Base-by-base conservation (phyloP, 92 coral and sea anemone genomes). In the Galaxea fascicularis region DNA sequence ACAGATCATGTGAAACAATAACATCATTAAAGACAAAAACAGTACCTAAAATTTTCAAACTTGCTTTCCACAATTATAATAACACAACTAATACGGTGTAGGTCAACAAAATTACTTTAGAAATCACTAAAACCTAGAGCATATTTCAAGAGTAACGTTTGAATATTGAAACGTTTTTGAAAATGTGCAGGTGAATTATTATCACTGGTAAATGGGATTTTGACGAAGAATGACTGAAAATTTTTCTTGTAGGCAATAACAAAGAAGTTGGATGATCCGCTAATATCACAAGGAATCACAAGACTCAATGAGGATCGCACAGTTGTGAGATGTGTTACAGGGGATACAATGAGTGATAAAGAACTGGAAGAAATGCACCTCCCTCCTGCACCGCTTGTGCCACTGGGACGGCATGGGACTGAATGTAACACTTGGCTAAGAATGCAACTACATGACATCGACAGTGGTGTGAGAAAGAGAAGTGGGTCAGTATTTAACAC, bases 331-430 rank as follows among this genome's bases (percentile, higher is more conserved):
- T 97, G 99, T 65, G 58, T 78, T 14, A 95, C 99, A 45, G 99
- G 99, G 16, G 88, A 82, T 27, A 87, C 78, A 47, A 79, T 86
- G 45, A 79, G 88, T 71, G 93, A 93, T 25, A 85, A 83, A 58
- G 94, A 92, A 64, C 73, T 97, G 14, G 96, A 89, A 52, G 91
- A 90, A 46, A 65, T 89, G 44, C 89, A 60, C 59, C 91, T 92
- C n/a, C 99, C 98, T 41, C 90, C 94, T 4, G 68, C 93, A 14
- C 99, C 99, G 7, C 80, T 97, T 24, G 98, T 97, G 29, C 99
- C 99, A 16, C 96, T 94, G 11, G 99, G 99, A 29, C 93, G 99
- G 45, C 98, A 94, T 21, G 95, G 96, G 4, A 93, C 98, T 0
- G 85, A 91, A 63, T 92, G 98, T 59, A 93, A 82, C 65, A 97